Conservation (phyloP, 2,888 invertebrate species). For the Euplexia lucipara region DNA sequence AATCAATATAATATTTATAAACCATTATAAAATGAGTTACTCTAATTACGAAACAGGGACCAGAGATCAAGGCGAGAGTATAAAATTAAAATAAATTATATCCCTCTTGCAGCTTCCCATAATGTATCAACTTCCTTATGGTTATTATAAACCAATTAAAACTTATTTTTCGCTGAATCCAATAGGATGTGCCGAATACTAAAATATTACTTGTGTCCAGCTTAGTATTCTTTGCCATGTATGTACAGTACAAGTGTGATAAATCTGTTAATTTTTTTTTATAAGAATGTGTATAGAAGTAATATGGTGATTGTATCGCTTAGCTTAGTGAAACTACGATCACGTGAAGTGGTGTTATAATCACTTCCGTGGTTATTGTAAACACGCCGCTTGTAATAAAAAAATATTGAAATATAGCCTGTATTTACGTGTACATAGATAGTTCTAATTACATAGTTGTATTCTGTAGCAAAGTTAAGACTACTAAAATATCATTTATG, state of each 20-base stretch:
- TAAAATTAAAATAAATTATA: conserved; percentile 48
- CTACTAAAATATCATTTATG: conserved; percentile 81
- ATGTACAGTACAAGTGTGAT: conserved; percentile 87
- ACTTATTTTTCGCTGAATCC: conserved; percentile 14
- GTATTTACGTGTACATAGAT: conserved; percentile 81
- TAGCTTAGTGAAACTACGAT: conserved; percentile 72
- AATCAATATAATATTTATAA: conserved; percentile 39
- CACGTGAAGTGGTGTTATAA: conserved; percentile 86
- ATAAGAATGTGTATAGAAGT: conserved; percentile 66
- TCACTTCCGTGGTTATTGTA: conserved; percentile 80
- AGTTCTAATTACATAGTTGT: conserved; percentile 73
- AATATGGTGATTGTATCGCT: conserved; percentile 66
- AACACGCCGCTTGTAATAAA: conserved; percentile 76
- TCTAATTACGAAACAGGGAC: conserved; percentile 63
- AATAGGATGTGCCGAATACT: conserved; percentile 18
- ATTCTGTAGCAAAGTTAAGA: conserved; percentile 74
- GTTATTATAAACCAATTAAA: conserved; percentile 26
- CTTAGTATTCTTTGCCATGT: conserved; percentile 83
- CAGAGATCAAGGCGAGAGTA: conserved; percentile 62
- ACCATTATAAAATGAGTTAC: conserved; percentile 44
- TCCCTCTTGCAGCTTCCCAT: conserved; percentile 61
- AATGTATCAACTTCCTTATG: conserved; percentile 24
- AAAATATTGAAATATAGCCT: conserved; percentile 75
- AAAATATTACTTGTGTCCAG: conserved; percentile 63
- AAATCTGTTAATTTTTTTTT: conserved; percentile 68